Evolutionary conservation across 2,888 invertebrate species (phyloP).

Genomic region (Andrena camellia): DNA sequence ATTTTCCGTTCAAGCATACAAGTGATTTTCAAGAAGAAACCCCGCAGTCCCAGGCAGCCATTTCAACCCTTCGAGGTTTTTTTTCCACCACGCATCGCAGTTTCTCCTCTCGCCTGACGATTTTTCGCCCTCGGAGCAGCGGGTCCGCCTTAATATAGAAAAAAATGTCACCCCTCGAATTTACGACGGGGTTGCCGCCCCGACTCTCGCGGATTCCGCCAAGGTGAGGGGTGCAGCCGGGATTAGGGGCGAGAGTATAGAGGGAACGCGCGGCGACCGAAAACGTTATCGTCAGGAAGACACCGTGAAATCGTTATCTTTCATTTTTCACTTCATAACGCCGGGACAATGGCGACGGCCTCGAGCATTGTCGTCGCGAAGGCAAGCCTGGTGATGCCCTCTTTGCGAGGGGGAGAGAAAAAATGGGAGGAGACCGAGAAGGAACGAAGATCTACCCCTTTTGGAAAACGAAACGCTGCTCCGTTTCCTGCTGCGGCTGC

Average conservation of each 20-base stretch:
- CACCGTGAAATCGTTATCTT: conserved; percentile 80
- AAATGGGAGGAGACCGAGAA: not conserved
- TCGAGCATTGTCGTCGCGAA: conserved; percentile 61
- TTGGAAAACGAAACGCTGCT: conserved; percentile 33
- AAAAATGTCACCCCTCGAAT: conserved; percentile 60
- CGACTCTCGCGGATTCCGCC: conserved; percentile 4
- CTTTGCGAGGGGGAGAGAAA: conserved; percentile 8
- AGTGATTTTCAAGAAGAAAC: not conserved
- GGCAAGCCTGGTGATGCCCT: conserved; percentile 37
- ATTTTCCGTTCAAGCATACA: not conserved
- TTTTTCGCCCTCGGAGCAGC: conserved; percentile 30
- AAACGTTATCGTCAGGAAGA: conserved; percentile 54
- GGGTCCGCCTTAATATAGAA: conserved; percentile 54
- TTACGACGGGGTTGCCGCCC: conserved; percentile 38
- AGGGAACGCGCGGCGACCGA: conserved; percentile 39
- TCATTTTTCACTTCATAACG: conserved; percentile 84
- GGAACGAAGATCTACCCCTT: conserved; percentile 38
- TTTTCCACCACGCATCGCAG: not conserved
- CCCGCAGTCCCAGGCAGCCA: not conserved
- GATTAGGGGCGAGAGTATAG: conserved; percentile 41
- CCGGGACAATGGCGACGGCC: conserved; percentile 77
- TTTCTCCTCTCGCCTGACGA: conserved; percentile 9
- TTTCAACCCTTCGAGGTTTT: not conserved
- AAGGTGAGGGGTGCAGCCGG: conserved; percentile 9
- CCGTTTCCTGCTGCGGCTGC: conserved; percentile 11